Base-by-base conservation (phyloP, 30 jellyfish, hydroid and myxozoan species). In the Hydractinia echinata region DNA sequence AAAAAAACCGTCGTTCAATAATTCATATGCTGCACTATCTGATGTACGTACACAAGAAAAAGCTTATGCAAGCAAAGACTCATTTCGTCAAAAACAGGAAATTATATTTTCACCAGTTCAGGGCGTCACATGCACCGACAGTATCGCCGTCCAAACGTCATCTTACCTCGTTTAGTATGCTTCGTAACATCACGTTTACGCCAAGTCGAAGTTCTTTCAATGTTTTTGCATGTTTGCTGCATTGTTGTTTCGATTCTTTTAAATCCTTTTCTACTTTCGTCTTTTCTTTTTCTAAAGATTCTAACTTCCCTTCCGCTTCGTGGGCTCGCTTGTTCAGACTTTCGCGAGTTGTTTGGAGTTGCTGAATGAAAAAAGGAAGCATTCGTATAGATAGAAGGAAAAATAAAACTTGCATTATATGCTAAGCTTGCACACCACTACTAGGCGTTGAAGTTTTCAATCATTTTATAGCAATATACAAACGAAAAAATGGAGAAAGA, bases 101-200 rank as follows among this genome's bases (percentile, higher is more conserved):
- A n/a, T n/a, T n/a, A n/a, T n/a, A n/a, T n/a, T n/a, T n/a, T n/a
- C n/a, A n/a, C n/a, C n/a, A n/a, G n/a, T n/a, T n/a, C n/a, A n/a
- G n/a, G n/a, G n/a, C n/a, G 44, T 30, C 44, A 30, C 44, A 30
- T 0, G 44, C 44, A 30, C 44, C 44, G 44, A 30, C 44, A 30
- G 44, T 30, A 30, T 30, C 44, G 44, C 19, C 19, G 74, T 64
- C 39, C 1, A 64, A 64, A 2, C 0, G 74, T 7, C 21, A 55
- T 4, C 39, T 30, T 81, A 89, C 97, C 84, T 79, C 97, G 72
- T 84, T 91, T 21, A 85, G 76, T n/a, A 91, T 82, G 56, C 85
- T 86, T 66, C 96, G 83, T 4, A 91, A 55, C 95, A 91, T 78
- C 5, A 86, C 97, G 58, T 86, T 91, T 76, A 86, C 97, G 50